Evolutionary conservation across 2,797 vertebrate genomes (phyloP), one percentile per base, ranked within the genome.

Genomic region (Sarcoramphus papa): DNA sequence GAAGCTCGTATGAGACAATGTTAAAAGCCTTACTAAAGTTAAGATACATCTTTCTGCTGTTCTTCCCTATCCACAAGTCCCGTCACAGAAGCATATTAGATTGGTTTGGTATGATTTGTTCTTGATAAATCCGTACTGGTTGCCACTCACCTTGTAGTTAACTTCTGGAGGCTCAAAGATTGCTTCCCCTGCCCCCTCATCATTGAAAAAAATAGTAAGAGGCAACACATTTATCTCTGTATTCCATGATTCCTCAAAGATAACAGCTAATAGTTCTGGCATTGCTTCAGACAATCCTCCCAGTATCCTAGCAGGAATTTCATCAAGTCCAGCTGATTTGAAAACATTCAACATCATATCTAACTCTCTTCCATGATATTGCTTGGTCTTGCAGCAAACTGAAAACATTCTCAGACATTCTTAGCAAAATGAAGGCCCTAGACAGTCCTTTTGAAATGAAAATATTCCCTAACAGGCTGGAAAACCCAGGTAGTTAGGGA

Each of bases 251-350:
- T 92, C 27, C 84, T 82, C 45, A 70, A 77, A 93, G 60, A 76
- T 62, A 93, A 63, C 30, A 88, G 45, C 86, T 92, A 93, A 84
- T 74, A 79, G 41, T 85, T 77, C 76, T 95, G 77, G 74, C 93
- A 82, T 63, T 73, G 31, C 87, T 93, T 93, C 93, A 94, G 80
- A 85, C 43, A 78, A 23, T 48, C 51, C 51, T 93, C 57, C 47
- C 67, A 59, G 73, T 17, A 72, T 74, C 88, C 41, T 76, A 63
- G 35, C 40, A 92, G 77, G 72, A 94, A 92, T 92, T 91, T 94
- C 83, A 87, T 87, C 81, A 92, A 92, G 74, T 90, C 59, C 91
- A 95, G 56, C 89, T 82, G 81, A 96, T 96, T 82, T 91, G 43
- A 94, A 96, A 96, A 53, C 40, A 74, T 63, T 40, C 73, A 91